Percentiles rank a stretch among this genome's conserved stretches.
phyloP scores from a whole-genome alignment of 2,888 invertebrate species.

The Andrena flavipes region DNA sequence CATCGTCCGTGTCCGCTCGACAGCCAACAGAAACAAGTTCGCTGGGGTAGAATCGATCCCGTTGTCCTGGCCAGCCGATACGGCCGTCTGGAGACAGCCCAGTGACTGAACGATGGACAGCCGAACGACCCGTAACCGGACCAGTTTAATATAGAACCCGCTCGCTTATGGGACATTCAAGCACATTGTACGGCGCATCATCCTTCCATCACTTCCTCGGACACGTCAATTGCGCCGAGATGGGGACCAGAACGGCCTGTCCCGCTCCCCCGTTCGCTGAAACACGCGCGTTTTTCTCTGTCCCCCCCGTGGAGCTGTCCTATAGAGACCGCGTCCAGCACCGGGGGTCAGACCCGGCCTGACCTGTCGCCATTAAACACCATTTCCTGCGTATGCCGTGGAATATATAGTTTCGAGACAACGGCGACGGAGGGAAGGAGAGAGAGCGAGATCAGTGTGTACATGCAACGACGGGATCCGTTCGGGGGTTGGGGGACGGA shows the following conservation, averaged over 20 bases:
- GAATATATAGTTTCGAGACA: constrained; percentile 65
- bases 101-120: constrained; percentile 70
- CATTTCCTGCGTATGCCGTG: constrained; percentile 77
- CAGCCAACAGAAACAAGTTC: background rate
- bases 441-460: constrained; percentile 33
- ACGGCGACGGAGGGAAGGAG: constrained; percentile 37
- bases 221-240: constrained; percentile 74
- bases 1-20: constrained; percentile 27
- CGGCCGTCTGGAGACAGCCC: constrained; percentile 56
- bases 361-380: constrained; percentile 75
- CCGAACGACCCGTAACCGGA: constrained; percentile 75
- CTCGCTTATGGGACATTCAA: constrained; percentile 74
- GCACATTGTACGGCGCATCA: constrained; percentile 73
- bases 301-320: constrained; percentile 41
- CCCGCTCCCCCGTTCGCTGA: constrained; percentile 42
- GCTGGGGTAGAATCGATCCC: constrained; percentile 36
- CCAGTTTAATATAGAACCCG: constrained; percentile 78
- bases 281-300: constrained; percentile 51
- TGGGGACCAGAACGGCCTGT: constrained; percentile 67
- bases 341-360: constrained; percentile 68
- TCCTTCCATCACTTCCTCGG: constrained; percentile 81
- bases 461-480: constrained; percentile 36
- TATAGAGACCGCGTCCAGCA: constrained; percentile 60
- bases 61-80: constrained; percentile 36
- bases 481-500: constrained; percentile 53